Percentiles rank a stretch among this genome's conserved stretches.
These are phyloP conservation scores for Drusus annulatus DNA, from an alignment of 1,140 invertebrate genomes.

Conservation along the genomic window DNA sequence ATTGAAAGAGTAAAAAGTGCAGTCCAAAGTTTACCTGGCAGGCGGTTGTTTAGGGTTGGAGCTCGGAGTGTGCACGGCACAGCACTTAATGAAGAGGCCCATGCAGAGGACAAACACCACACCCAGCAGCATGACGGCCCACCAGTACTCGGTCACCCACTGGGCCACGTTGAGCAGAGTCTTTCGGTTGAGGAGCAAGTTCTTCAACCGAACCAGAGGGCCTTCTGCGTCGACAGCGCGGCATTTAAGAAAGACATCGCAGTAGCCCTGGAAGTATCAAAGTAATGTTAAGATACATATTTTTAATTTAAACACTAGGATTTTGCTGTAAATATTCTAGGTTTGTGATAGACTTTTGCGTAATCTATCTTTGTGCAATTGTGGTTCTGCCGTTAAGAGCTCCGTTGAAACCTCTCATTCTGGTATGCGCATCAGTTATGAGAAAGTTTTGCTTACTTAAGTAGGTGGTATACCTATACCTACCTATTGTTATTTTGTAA, in stretches of 20 bases:
- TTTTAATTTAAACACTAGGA: background rate
- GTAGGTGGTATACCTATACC: no score
- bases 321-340: background rate
- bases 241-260: conserved; percentile 98
- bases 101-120: conserved; percentile 95
- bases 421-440: no score
- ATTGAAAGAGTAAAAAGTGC: background rate
- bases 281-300: no score
- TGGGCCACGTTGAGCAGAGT: conserved; percentile 89
- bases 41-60: conserved; percentile 95
- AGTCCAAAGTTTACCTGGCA: conserved; percentile 68
- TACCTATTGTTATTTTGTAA: no score
- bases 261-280: conserved; percentile 84
- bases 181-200: conserved; percentile 93
- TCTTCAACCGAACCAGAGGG: conserved; percentile 95
- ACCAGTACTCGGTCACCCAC: conserved; percentile 97
- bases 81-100: conserved; percentile 99
- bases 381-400: no score
- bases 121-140: conserved; percentile 93
- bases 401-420: no score
- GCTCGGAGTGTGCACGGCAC: conserved; percentile 98
- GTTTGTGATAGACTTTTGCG: background rate
- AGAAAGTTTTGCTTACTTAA: no score
- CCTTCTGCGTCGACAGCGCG: conserved; percentile 98
- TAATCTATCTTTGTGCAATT: no score